Base-by-base conservation (phyloP, 2,888 invertebrate species). In the Apoderus coryli region DNA sequence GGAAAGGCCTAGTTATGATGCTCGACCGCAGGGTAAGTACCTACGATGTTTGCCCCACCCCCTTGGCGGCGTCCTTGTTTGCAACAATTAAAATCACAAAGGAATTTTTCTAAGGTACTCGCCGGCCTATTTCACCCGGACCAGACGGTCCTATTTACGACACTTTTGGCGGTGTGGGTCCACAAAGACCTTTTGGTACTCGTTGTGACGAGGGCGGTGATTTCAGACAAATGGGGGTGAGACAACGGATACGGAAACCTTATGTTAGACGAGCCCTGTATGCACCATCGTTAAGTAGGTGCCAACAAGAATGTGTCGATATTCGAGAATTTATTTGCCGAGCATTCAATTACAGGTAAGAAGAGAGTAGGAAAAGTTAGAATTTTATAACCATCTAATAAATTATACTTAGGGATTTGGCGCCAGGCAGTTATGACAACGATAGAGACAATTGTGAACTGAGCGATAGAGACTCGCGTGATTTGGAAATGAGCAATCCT, bases 371-470 rank as follows among this genome's bases (percentile, higher is more conserved):
- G 6, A 23, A 11, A 2, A 9, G 5, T 16, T 3, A 12, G 13
- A 12, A 9, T 16, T 13, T 6, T 7, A n/a, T 27, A 3, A 10
- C 13, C 5, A 26, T 10, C 1, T 10, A 15, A 10, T 33, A 16
- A n/a, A 14, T 38, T 30, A n/a, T n/a, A n/a, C n/a, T 22, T 33
- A 48, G 48, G 33, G 46, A 46, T 28, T 27, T 39, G 4, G 36
- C 37, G 4, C 37, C 45, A 5, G 43, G 43, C 2, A 45, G 46
- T n/a, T 45, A 48, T 11, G 46, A 72, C 42, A 50, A 48, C 11
- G 76, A 76, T 40, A 60, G 75, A 16, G 85, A 88, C 44, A 90
- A 90, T 53, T 90, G 89, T 50, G 89, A 90, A 53, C 62, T 90
- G 4, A 88, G 85, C 51, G 88, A 89, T 52, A 68, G 82, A 27